Percentiles rank a stretch among this genome's conserved stretches.
These are phyloP conservation scores for Chrysemys picta DNA, from an alignment of 2,113 vertebrate genomes.

Conservation along the genomic window DNA sequence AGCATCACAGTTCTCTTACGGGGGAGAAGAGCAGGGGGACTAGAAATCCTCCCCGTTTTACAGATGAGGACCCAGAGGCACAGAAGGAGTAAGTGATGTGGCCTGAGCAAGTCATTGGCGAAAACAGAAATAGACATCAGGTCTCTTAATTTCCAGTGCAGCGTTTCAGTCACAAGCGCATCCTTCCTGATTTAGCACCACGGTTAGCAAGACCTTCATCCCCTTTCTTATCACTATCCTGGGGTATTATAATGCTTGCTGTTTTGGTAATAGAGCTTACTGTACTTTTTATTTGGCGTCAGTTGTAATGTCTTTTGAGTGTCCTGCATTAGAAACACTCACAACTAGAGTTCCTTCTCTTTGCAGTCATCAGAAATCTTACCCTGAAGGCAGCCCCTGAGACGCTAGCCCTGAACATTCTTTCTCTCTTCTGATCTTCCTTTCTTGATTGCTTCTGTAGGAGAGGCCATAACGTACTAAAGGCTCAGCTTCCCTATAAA, in stretches of 20 bases:
- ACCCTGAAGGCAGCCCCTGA: neutral
- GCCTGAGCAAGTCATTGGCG: neutral
- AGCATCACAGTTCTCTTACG: neutral
- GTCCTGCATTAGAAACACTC: neutral
- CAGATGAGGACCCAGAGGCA: neutral
- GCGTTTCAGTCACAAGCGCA: neutral
- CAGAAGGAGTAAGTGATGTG: neutral
- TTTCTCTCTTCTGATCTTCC: conserved; percentile 8
- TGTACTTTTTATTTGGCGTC: neutral
- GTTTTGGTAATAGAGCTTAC: neutral
- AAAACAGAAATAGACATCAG: neutral
- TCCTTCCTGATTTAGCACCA: neutral
- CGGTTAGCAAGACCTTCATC: conserved; percentile 4
- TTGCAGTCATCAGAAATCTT: neutral
- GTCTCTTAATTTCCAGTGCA: neutral
- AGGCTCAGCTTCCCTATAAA: conserved; percentile 92
- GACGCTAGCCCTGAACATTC: neutral
- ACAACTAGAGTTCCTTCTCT: conserved; percentile 19
- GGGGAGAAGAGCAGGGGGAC: neutral
- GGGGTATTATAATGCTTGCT: neutral
- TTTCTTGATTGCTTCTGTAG: conserved; percentile 72
- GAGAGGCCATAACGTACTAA: conserved; percentile 95
- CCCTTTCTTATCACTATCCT: neutral
- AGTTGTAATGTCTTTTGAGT: neutral
- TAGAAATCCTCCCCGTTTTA: neutral